A percentile compares a stretch with the other conserved stretches of the same genome.
Evolutionary conservation across 2,797 vertebrate species (phyloP).

Genomic region (Enteromius afrohamiltoni): DNA sequence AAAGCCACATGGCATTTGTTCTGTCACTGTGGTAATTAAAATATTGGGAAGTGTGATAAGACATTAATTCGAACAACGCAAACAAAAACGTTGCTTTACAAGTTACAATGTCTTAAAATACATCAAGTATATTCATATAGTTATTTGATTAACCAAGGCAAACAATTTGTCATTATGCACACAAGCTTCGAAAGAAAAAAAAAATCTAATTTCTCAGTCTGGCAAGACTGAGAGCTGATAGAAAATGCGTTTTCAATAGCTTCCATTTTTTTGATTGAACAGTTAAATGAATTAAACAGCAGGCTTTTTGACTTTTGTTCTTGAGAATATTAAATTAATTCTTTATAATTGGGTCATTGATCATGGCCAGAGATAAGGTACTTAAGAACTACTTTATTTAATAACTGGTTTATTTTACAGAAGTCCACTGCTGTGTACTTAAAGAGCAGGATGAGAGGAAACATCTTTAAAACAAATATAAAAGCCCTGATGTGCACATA

Average conservation of each 20-base stretch:
- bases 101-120: slow-evolving; percentile 68
- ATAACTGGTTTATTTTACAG: slow-evolving; percentile 21
- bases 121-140: slow-evolving; percentile 5
- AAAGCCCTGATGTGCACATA: neutral
- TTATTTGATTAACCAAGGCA: slow-evolving; percentile 7
- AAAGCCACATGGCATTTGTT: slow-evolving; percentile 73
- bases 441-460: neutral
- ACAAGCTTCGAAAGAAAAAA: neutral
- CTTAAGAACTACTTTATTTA: slow-evolving; percentile 26
- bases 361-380: slow-evolving; percentile 1
- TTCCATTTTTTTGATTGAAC: slow-evolving; percentile 4
- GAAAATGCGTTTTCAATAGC: slow-evolving; percentile 26
- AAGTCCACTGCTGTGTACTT: neutral
- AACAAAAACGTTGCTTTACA: slow-evolving; percentile 70
- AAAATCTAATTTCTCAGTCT: slow-evolving; percentile 12
- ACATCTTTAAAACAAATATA: neutral
- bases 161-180: slow-evolving; percentile 17
- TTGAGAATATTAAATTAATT: slow-evolving; percentile 20
- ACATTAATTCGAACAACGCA: slow-evolving; percentile 74
- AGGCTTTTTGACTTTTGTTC: neutral
- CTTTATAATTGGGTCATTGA: slow-evolving; percentile 24
- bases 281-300: slow-evolving; percentile 16
- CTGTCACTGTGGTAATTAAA: slow-evolving; percentile 75
- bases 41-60: slow-evolving; percentile 75
- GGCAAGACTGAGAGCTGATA: slow-evolving; percentile 20